Conservation (phyloP, 2,797 vertebrate species). For the Xenops minutus region DNA sequence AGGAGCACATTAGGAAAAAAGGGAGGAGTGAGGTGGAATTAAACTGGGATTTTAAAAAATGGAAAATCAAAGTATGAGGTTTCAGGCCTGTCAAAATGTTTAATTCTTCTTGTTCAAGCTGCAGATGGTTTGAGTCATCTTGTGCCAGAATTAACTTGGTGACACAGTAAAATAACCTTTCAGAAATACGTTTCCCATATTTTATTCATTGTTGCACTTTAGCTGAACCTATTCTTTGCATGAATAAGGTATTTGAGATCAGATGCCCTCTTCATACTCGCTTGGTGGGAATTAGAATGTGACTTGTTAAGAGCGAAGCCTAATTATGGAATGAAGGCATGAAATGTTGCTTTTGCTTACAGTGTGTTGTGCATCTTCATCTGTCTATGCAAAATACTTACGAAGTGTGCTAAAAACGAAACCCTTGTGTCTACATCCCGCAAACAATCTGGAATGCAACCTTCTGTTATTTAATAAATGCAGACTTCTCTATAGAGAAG, state of each 20-base stretch:
- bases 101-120: constrained; percentile 69
- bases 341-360: constrained; percentile 60
- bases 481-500: neutral
- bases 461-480: constrained; percentile 45
- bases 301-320: constrained; percentile 55
- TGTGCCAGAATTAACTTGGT: constrained; percentile 74
- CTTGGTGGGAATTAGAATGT: constrained; percentile 61
- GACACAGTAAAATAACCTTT: constrained; percentile 75
- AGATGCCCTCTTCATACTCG: constrained; percentile 56
- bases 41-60: constrained; percentile 48
- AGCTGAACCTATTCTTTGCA: constrained; percentile 73
- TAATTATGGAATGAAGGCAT: constrained; percentile 52
- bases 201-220: constrained; percentile 77
- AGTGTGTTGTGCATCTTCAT: constrained; percentile 39
- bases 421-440: constrained; percentile 43
- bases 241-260: constrained; percentile 70
- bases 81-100: constrained; percentile 71
- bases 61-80: constrained; percentile 66
- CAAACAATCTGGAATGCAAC: constrained; percentile 55
- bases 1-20: neutral
- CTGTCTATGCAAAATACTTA: constrained; percentile 58
- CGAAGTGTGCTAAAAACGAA: constrained; percentile 40
- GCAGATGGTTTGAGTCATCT: constrained; percentile 73
- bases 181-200: constrained; percentile 72
- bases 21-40: constrained; percentile 41